Evolutionary conservation across 1,140 invertebrate genomes (phyloP), one percentile per base, ranked within the genome.

Genomic region (Prorops nasuta): DNA sequence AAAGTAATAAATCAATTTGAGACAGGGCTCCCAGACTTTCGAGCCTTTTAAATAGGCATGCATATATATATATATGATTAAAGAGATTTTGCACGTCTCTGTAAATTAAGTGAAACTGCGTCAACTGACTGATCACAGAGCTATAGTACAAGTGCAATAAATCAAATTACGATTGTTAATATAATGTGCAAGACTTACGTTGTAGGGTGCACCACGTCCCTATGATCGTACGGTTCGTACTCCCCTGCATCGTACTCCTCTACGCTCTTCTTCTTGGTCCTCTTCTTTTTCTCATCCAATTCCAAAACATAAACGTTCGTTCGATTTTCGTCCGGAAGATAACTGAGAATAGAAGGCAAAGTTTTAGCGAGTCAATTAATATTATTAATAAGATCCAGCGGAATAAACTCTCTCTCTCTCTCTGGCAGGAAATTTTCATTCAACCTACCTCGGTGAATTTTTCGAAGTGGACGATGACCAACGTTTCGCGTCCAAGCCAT

Each of bases 121-220:
- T 28, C 34, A 12, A 7, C 24, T 12, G 24, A 28, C 6, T 28
- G 6, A 6, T 12, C 24, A 12, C 24, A 12, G 6, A 28, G 12
- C 24, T 28, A 7, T 12, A 28, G 12, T 28, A 7, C 24, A 12
- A 28, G 12, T 6, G 6, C 12, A 12, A 28, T 28, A 28, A 7
- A 28, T 7, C 24, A 7, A 6, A 28, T 28, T 28, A 28, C 12
- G 12, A 28, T 28, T 28, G 24, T 28, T 28, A 12, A 28, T 28
- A 28, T 7, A 28, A 6, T 28, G 6, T 6, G 6, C 12, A 7
- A 36, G 12, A 81, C 81, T 85, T 68, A 88, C 86, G 86, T 84
- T 0, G 86, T 88, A 1, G 86, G 86, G 74, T 88, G 86, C 54
- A 84, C 79, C 17, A 87, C 82, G 18, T 82, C 77, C 41, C 86